Evolutionary conservation across 1,140 invertebrate species (phyloP), one percentile per base, ranked within the genome.

Genomic region (Scaptodrosophila lebanonensis): DNA sequence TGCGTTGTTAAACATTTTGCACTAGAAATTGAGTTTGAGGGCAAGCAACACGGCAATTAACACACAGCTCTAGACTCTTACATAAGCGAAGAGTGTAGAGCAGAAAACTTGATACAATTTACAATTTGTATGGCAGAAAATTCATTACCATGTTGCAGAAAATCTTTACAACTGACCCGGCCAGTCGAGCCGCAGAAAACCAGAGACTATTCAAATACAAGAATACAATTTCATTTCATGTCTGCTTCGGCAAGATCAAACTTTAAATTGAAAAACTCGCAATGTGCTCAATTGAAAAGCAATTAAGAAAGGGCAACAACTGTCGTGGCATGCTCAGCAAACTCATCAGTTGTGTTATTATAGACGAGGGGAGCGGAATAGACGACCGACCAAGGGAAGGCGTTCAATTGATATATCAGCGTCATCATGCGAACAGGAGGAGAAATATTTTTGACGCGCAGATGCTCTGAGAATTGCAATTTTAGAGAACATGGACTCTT

Each of bases 21-120:
- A 58, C 67, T 68, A 30, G 27, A 32, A 39, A 32, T 36, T 22
- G 18, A 33, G 50, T 49, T 7, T 16, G 44, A 45, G 39, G 50
- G 25, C 47, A 51, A 42, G 30, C 60, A 63, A 29, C 70, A 30
- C 48, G 17, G 7, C 49, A 77, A 77, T 77, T 77, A 77, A 45
- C 73, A 51, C 40, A 7, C 4, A 45, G 33, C 9, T 48, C 64
- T 51, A 49, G 35, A 1, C 16, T 39, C 43, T 79, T 72, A 9
- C 67, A 49, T 45, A 56, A 56, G n/a, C n/a, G n/a, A n/a, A n/a
- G n/a, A n/a, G n/a, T n/a, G n/a, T n/a, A n/a, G n/a, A n/a, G n/a
- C n/a, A n/a, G 44, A 49, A 35, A 22, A 4, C 12, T 5, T 35
- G 36, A 36, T 45, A n/a, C 29, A 45, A 32, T 30, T 29, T 30